phyloP scores from a whole-genome alignment of 2,797 vertebrate species.

The Hemitrygon akajei region DNA sequence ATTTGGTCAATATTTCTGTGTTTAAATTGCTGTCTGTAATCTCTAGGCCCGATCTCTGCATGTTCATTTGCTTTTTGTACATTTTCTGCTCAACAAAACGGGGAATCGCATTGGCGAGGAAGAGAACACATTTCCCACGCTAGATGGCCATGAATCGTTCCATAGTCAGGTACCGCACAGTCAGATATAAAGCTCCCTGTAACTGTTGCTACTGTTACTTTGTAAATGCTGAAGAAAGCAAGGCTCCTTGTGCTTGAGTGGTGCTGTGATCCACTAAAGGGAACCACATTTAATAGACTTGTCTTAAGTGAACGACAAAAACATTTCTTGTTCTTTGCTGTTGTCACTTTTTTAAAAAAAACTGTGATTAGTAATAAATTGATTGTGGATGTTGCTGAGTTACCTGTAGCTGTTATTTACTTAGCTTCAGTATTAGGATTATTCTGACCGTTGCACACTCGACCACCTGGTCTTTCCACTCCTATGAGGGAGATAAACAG shows the following conservation, averaged over 20 bases:
- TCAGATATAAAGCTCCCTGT: background rate
- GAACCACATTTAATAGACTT: background rate
- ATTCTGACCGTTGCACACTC: background rate
- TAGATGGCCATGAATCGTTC: slow-evolving; percentile 1
- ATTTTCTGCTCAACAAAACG: background rate
- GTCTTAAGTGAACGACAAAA: background rate
- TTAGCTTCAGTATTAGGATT: background rate
- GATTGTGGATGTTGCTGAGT: too few species aligned
- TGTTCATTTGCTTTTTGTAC: background rate
- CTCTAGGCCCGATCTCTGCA: background rate
- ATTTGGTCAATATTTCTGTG: background rate
- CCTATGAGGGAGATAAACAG: too few species aligned
- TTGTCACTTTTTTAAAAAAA: background rate
- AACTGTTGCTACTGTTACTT: slow-evolving; percentile 1
- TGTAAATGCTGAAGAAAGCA: background rate
- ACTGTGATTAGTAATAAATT: background rate
- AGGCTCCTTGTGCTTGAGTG: slow-evolving; percentile 30
- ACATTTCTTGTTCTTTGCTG: background rate
- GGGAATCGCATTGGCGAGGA: slow-evolving; percentile 6
- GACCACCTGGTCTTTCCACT: background rate
- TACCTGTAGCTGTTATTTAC: background rate
- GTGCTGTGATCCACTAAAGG: background rate
- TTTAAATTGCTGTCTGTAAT: slow-evolving; percentile 3
- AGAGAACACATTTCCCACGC: slow-evolving; percentile 10
- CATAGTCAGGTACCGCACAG: background rate